Evolutionary conservation across 1,140 invertebrate species (phyloP).

Genomic region (Argopecten irradians): DNA sequence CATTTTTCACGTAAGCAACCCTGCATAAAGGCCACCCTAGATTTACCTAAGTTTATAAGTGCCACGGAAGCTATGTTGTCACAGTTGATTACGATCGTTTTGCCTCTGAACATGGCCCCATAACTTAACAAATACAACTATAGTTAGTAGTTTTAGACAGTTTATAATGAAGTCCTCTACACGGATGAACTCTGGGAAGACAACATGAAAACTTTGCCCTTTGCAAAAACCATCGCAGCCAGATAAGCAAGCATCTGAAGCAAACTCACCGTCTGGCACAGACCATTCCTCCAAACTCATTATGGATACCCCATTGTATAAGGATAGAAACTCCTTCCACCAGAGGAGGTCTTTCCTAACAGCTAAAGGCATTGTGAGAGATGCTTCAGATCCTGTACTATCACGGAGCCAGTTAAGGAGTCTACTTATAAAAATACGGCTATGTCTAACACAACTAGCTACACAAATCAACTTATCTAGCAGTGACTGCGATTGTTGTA

Average conservation of each 20-base stretch:
- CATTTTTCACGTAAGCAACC: background rate
- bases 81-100: background rate
- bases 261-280: too few relatives aligned
- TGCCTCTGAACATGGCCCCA: background rate
- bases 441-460: too few relatives aligned
- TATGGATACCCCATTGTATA: too few relatives aligned
- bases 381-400: too few relatives aligned
- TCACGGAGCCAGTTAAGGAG: too few relatives aligned
- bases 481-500: too few relatives aligned
- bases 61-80: background rate
- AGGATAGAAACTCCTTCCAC: too few relatives aligned
- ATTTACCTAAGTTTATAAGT: background rate
- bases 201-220: background rate
- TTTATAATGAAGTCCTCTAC: background rate
- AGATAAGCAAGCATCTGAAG: background rate
- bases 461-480: too few relatives aligned
- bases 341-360: too few relatives aligned
- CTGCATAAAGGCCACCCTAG: background rate
- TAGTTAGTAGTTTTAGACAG: background rate
- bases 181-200: background rate
- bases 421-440: too few relatives aligned
- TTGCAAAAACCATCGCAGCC: background rate
- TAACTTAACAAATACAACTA: slow-evolving; percentile 23
- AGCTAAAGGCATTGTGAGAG: too few relatives aligned
- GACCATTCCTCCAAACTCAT: slow-evolving; percentile 33